Conservation (phyloP, 1,140 invertebrate genomes). For the Anagrus nilaparvatae region DNA sequence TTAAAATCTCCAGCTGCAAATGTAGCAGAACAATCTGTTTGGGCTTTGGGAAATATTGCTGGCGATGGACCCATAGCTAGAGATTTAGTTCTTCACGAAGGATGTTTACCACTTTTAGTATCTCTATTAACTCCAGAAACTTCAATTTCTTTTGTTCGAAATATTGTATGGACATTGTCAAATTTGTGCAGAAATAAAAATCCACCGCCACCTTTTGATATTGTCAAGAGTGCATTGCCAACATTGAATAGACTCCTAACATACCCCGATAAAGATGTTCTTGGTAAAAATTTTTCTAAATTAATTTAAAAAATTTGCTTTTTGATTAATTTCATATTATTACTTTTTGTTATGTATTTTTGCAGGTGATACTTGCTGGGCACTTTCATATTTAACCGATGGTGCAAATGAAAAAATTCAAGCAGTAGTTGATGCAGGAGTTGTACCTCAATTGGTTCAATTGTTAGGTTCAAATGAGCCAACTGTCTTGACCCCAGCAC, state of each 20-base stretch:
- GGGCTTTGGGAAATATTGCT: slow-evolving; percentile 96
- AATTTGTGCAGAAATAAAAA: slow-evolving; percentile 91
- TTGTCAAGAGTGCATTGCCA: slow-evolving; percentile 71
- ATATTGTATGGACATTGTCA: slow-evolving; percentile 84
- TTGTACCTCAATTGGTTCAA: slow-evolving; percentile 67
- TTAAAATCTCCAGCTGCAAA: slow-evolving; percentile 62
- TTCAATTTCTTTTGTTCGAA: slow-evolving; percentile 29
- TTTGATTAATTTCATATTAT: background rate
- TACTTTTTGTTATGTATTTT: slow-evolving; percentile 14
- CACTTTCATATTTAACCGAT: slow-evolving; percentile 91
- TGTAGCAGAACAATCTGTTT: slow-evolving; percentile 92
- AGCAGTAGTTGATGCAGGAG: slow-evolving; percentile 58
- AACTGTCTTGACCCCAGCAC: slow-evolving; percentile 77
- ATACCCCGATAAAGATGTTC: slow-evolving; percentile 62
- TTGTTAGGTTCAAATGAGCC: slow-evolving; percentile 62
- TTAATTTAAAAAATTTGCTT: too few relatives aligned
- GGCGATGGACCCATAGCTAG: slow-evolving; percentile 71
- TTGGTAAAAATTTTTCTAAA: too few relatives aligned
- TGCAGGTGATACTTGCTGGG: slow-evolving; percentile 89
- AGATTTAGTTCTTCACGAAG: slow-evolving; percentile 61
- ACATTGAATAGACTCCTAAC: slow-evolving; percentile 68
- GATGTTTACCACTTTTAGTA: slow-evolving; percentile 57
- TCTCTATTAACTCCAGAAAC: slow-evolving; percentile 52
- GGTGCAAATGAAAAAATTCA: slow-evolving; percentile 90
- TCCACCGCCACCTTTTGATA: slow-evolving; percentile 67